Evolutionary conservation across 2,888 invertebrate species (phyloP), one percentile per base, ranked within the genome.

Genomic region (Caenorhabditis panamensis): DNA sequence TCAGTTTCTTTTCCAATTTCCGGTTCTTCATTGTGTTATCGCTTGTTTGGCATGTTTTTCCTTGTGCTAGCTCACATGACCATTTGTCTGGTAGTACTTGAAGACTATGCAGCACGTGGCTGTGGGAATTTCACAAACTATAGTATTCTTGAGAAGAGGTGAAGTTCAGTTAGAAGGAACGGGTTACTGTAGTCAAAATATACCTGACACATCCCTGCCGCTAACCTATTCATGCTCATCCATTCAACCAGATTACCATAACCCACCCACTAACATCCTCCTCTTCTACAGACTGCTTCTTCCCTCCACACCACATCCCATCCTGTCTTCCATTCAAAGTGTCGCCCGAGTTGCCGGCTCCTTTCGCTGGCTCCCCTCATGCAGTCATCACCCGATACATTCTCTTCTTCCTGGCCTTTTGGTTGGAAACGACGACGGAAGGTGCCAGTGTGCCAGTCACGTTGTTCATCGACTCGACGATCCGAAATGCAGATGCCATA

Each of bases 401-500:
- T 37, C 41, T 54, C n/a, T 56, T 36, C 36, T 11, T 76, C 56
- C 1, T 63, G 9, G 11, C 51, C 26, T 37, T 64, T n/a, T 22
- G 36, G 22, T 11, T 64, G 63, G 63, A 59, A 26, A 31, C 51
- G 47, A 49, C 24, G 26, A 44, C 41, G 13, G 13, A 24, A 22
- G 67, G 62, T n/a, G 26, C 36, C 4, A 20, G 53, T 44, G 28
- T 79, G 24, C 79, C 79, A 24, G 53, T 79, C 16, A 53, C 73
- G 0, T 9, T 73, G n/a, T 75, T 79, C 41, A 47, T 69, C 6
- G 79, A 79, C 37, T 31, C 73, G 0, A 54, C 68, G 2, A 79
- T 79, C 11, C 8, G 26, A 9, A 80, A 76, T 56, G 56, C 76
- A 1, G 71, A 80, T 11, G 61, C 56, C 8, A 80, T 76, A 20